These are phyloP conservation scores for Phylloscopus trochilus DNA, from an alignment of 2,113 vertebrate species.

Conservation along the genomic window DNA sequence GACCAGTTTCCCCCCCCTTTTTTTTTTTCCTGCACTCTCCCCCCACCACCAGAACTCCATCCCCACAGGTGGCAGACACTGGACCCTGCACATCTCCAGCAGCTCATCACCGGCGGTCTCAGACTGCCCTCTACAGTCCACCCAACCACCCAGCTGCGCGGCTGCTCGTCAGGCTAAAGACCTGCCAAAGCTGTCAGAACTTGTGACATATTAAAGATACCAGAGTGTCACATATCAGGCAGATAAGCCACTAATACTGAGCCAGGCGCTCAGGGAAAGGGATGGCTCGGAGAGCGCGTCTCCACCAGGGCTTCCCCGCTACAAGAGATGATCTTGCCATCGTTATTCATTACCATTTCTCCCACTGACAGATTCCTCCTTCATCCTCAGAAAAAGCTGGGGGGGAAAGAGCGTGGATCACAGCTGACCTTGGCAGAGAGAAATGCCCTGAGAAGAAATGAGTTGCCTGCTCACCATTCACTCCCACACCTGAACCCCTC, in stretches of 20 bases:
- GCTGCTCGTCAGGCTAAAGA: constrained; percentile 13
- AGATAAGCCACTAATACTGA: constrained; percentile 31
- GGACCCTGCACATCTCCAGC: not conserved
- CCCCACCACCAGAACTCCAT: not conserved
- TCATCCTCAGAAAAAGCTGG: not conserved
- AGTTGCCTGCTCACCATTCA: not conserved
- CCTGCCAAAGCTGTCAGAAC: constrained; percentile 52
- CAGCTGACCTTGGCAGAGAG: not conserved
- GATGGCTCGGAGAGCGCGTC: not conserved
- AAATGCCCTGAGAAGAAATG: not conserved
- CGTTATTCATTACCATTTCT: not conserved
- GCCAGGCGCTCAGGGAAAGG: not conserved
- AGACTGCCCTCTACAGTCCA: constrained; percentile 88
- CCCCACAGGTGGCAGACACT: constrained; percentile 62
- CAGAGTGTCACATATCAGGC: constrained; percentile 50
- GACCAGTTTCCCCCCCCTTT: not conserved
- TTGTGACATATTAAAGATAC: constrained; percentile 26
- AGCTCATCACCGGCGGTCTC: constrained; percentile 67
- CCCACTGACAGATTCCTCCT: not conserved
- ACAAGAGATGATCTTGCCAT: not conserved
- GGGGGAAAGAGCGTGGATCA: not conserved
- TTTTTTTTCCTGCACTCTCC: not conserved
- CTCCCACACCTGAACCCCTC: not conserved
- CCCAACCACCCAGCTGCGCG: not conserved
- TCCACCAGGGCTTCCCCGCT: not conserved